Base-by-base conservation (phyloP, 2,113 vertebrate species). In the Myrmecobius fasciatus region DNA sequence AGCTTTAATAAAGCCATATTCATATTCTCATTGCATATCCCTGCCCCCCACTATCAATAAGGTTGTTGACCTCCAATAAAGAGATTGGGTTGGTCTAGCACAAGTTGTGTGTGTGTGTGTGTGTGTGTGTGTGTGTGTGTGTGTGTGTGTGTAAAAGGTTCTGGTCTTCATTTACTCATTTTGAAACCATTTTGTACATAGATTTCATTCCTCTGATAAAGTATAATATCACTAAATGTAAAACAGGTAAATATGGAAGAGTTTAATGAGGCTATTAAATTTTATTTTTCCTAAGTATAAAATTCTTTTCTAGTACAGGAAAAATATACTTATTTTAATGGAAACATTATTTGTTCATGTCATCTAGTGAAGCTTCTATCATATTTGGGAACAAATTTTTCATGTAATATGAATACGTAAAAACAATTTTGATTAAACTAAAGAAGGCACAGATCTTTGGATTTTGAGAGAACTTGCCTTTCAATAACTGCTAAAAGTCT, bases 1-100 rank as follows among this genome's bases (percentile, higher is more conserved):
- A 96, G 97, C 67, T 95, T 96, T 95, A 93, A 92, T 94, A 88
- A 97, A 98, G 98, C 98, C 98, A 97, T 98, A 97, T 97, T 97
- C 93, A 96, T 95, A 96, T 89, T 92, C 92, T 96, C 95, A 54
- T 17, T 12, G 20, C 53, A 53, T 5, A n/a, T 36, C 20, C 7
- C 11, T 51, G 49, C 49, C 5, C 5, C n/a, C n/a, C 53, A n/a
- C 95, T 97, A 92, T 94, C 60, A 93, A n/a, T 56, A 96, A 92
- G 94, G 93, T 95, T 96, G 0, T 95, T 96, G 93, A 95, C 96
- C 95, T 96, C 67, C n/a, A 90, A 90, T 97, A 96, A 96, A 91
- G 95, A 96, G 22, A 97, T 95, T 93, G 96, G 93, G 94, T 96
- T 98, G 83, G 94, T 94, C 25, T 90, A 91, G 95, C 93, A 96